Evolutionary conservation across 2,113 vertebrate species (phyloP).

Genomic region (Colaptes auratus): DNA sequence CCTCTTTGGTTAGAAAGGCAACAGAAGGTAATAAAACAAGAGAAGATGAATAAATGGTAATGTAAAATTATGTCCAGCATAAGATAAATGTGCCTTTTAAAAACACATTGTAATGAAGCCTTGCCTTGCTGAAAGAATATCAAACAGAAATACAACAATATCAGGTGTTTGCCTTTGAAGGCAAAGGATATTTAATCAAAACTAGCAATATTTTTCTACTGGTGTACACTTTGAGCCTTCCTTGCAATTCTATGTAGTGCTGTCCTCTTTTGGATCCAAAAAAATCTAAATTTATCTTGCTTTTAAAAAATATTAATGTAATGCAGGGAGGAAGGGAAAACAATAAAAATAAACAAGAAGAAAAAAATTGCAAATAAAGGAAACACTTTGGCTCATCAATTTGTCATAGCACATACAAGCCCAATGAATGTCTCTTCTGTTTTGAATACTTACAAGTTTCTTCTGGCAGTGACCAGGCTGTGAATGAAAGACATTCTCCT

Average conservation of each 20-base stretch:
- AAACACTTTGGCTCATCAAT: not conserved
- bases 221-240: not conserved
- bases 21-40: not conserved
- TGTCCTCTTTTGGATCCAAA: not conserved
- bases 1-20: conserved; percentile 23
- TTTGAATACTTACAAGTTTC: conserved; percentile 67
- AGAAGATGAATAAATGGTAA: not conserved
- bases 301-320: not conserved
- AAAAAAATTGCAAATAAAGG: not conserved
- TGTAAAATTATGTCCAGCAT: not conserved
- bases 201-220: not conserved
- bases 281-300: not conserved
- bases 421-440: not conserved
- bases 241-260: not conserved
- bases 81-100: not conserved
- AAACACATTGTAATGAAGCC: not conserved
- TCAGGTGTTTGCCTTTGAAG: not conserved
- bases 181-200: not conserved
- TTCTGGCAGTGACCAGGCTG: conserved; percentile 76
- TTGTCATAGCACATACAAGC: not conserved
- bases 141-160: not conserved
- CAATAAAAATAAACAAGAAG: no score
- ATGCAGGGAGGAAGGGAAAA: not conserved
- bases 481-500: conserved; percentile 74
- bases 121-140: not conserved